Evolutionary conservation across 2,797 vertebrate genomes (phyloP).

Genomic region (Picus viridis): DNA sequence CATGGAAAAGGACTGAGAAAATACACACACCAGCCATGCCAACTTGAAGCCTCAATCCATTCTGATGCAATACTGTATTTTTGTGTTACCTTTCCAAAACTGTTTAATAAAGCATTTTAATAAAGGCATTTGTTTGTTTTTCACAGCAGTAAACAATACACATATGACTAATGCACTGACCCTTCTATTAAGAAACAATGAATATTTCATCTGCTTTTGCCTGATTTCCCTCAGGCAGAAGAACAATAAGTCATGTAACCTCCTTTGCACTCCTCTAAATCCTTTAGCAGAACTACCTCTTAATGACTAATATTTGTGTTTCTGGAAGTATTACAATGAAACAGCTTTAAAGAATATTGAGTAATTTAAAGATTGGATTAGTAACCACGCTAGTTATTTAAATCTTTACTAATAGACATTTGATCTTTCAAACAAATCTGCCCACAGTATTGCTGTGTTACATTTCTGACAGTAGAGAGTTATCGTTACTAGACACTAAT

Average conservation of each 20-base stretch:
- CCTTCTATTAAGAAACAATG: not conserved
- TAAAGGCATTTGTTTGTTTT: not conserved
- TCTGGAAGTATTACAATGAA: not conserved
- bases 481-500: not conserved
- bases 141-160: not conserved
- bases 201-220: not conserved
- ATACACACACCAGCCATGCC: accelerated
- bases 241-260: not conserved
- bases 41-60: not conserved
- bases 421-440: not conserved
- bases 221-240: not conserved
- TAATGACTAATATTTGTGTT: not conserved
- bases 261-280: not conserved
- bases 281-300: not conserved
- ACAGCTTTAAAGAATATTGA: not conserved
- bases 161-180: not conserved
- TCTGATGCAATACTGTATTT: not conserved
- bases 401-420: not conserved
- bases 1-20: not conserved
- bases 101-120: not conserved
- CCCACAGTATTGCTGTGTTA: not conserved
- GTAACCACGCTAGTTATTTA: not conserved
- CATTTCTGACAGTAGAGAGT: not conserved
- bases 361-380: not conserved
- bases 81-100: not conserved